phyloP scores from a whole-genome alignment of 2,888 invertebrate species.

The Acanthosepion lycidas region DNA sequence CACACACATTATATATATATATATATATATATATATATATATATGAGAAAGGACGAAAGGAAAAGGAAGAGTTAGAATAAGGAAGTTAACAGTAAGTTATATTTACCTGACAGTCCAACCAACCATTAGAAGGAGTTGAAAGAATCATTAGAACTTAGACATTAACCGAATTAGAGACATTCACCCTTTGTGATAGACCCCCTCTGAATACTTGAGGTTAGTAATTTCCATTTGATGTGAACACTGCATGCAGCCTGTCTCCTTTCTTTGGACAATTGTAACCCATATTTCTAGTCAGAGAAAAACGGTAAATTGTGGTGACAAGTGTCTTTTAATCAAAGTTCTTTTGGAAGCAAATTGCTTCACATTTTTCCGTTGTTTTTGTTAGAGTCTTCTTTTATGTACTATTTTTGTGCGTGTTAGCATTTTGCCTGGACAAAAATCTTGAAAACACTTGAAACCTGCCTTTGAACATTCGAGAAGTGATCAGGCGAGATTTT shows the following conservation, averaged over 20 bases:
- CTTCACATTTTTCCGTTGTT: background rate
- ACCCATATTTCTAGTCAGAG: background rate
- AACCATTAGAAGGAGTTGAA: slow-evolving; percentile 21
- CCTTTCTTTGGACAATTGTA: slow-evolving; percentile 12
- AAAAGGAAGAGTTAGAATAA: background rate
- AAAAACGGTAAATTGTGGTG: slow-evolving; percentile 6
- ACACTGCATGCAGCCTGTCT: slow-evolving; percentile 5
- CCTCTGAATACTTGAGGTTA: background rate
- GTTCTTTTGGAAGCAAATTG: background rate
- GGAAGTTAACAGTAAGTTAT: background rate
- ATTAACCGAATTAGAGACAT: background rate
- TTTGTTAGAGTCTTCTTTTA: background rate
- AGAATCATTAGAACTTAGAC: slow-evolving; percentile 23
- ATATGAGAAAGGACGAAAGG: background rate
- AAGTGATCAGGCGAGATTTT: too few species aligned
- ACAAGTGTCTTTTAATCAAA: slow-evolving; percentile 33
- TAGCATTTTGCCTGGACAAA: background rate
- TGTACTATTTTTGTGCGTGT: background rate
- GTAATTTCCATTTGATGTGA: background rate
- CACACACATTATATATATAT: background rate
- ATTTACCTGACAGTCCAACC: slow-evolving; percentile 33
- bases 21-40: slow-evolving; percentile 21
- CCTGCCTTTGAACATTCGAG: background rate
- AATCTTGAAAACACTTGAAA: slow-evolving; percentile 7
- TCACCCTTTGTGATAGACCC: background rate